Percentiles rank a stretch among this genome's conserved stretches.
phyloP scores from a whole-genome alignment of 1,140 invertebrate genomes.

The Holotrichia oblita region DNA sequence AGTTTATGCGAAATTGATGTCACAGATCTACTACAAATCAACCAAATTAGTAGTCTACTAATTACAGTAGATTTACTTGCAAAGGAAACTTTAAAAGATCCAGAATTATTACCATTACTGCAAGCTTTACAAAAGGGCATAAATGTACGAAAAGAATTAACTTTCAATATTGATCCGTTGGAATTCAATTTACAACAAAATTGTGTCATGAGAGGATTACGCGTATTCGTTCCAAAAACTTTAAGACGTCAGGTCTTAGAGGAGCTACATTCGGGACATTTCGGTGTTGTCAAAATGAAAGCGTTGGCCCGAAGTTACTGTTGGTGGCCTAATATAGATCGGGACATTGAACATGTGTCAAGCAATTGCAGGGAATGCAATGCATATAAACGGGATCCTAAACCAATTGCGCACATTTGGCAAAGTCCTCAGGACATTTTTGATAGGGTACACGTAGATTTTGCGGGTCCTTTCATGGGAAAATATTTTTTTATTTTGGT shows the following conservation, averaged over 20 bases:
- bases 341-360: conserved; percentile 55
- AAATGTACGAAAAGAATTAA: not conserved
- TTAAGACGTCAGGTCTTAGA: conserved; percentile 44
- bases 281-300: conserved; percentile 50
- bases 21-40: conserved; percentile 24
- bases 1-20: conserved; percentile 28
- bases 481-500: conserved; percentile 54
- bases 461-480: conserved; percentile 52
- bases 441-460: conserved; percentile 55
- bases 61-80: not conserved
- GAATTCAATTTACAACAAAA: conserved; percentile 44
- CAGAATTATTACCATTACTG: not conserved
- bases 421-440: conserved; percentile 50
- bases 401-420: conserved; percentile 50
- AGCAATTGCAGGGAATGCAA: conserved; percentile 43
- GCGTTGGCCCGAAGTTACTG: conserved; percentile 46
- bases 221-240: conserved; percentile 45
- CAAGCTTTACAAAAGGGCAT: not conserved
- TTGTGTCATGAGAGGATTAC: conserved; percentile 52
- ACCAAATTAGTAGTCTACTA: conserved; percentile 26
- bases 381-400: conserved; percentile 45
- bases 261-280: conserved; percentile 49
- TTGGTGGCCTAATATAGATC: conserved; percentile 48
- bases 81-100: not conserved
- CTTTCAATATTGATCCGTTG: conserved; percentile 19